Evolutionary conservation across 2,888 invertebrate species (phyloP).

Genomic region (Neoascia interrupta): DNA sequence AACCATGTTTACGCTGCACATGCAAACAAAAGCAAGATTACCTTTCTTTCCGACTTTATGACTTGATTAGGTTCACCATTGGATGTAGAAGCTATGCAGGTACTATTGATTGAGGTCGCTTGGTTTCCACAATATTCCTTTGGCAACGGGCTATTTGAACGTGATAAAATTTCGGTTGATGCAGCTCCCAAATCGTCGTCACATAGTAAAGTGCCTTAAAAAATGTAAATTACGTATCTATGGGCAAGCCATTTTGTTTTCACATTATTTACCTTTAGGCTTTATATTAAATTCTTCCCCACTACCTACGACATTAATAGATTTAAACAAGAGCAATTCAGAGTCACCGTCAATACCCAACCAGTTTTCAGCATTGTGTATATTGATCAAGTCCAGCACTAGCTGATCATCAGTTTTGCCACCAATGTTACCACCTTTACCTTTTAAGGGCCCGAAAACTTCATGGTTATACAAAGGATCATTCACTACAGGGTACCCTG

Average conservation of each 20-base stretch:
- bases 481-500: slow-evolving; percentile 97
- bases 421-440: slow-evolving; percentile 92
- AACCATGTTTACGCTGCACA: too few relatives aligned
- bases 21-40: not conserved
- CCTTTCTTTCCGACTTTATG: not conserved
- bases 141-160: slow-evolving; percentile 82
- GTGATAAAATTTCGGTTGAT: slow-evolving; percentile 87
- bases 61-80: slow-evolving; percentile 68
- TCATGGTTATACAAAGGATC: slow-evolving; percentile 98
- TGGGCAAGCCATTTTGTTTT: too few relatives aligned
- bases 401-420: slow-evolving; percentile 94
- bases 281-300: slow-evolving; percentile 79
- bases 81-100: slow-evolving; percentile 28
- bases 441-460: slow-evolving; percentile 96
- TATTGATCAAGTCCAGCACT: slow-evolving; percentile 92
- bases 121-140: slow-evolving; percentile 7
- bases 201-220: slow-evolving; percentile 76
- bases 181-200: slow-evolving; percentile 85
- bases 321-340: slow-evolving; percentile 90
- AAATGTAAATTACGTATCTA: not conserved
- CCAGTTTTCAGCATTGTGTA: slow-evolving; percentile 97
- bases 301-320: slow-evolving; percentile 84
- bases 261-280: slow-evolving; percentile 78
- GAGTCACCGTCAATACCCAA: slow-evolving; percentile 94
- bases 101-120: slow-evolving; percentile 1